Conservation (phyloP, 2,888 invertebrate species). For the Zaprionus lineosus region DNA sequence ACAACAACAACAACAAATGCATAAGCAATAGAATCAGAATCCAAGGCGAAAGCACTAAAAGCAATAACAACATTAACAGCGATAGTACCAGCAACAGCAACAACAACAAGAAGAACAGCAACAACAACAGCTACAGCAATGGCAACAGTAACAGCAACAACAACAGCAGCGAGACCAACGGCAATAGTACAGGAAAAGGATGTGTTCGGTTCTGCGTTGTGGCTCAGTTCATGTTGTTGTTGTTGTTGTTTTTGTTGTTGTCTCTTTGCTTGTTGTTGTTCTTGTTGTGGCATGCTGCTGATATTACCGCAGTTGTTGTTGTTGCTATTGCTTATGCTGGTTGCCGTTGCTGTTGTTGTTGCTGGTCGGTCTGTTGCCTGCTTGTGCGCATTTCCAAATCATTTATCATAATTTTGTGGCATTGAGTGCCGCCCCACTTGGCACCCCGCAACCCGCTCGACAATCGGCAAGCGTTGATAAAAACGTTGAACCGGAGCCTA, state of each 20-base stretch:
- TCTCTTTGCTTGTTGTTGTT: constrained; percentile 14
- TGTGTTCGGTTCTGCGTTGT: constrained; percentile 77
- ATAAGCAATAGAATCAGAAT: too few relatives aligned
- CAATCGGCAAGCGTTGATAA: constrained; percentile 70
- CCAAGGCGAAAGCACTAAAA: too few relatives aligned
- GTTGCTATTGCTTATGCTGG: too few relatives aligned
- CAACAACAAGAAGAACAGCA: constrained; percentile 4
- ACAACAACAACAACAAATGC: constrained; percentile 12
- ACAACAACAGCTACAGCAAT: constrained; percentile 21
- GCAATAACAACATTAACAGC: constrained; percentile 12
- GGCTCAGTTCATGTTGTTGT: constrained; percentile 37
- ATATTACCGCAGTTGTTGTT: constrained; percentile 15
- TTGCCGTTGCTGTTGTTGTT: constrained; percentile 23
- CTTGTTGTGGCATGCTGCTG: constrained; percentile 20
- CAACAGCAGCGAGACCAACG: constrained; percentile 18
- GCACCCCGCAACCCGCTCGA: neutral
- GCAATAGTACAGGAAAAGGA: constrained; percentile 66
- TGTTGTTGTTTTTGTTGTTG: neutral
- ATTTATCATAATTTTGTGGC: constrained; percentile 77
- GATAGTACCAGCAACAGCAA: constrained; percentile 6
- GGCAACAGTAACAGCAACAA: constrained; percentile 23
- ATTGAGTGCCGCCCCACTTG: constrained; percentile 50
- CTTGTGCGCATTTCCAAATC: constrained; percentile 77
- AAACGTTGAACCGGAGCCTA: constrained; percentile 73
- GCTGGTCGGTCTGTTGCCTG: constrained; percentile 56